Evolutionary conservation across 2,113 vertebrate species (phyloP).

Genomic region (Vulpes vulpes): DNA sequence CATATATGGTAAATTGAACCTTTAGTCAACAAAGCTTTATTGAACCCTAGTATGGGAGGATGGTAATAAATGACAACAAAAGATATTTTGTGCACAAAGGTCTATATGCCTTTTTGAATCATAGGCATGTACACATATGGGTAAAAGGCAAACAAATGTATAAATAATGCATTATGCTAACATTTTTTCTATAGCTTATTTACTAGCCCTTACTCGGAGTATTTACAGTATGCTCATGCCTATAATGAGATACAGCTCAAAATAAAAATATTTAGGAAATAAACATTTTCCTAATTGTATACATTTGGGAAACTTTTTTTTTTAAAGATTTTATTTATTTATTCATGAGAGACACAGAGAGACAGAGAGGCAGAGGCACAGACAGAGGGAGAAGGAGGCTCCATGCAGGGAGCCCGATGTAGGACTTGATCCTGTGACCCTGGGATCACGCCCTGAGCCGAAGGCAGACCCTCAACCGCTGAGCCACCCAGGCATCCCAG

Average conservation of each 20-base stretch:
- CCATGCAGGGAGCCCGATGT: no score
- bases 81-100: not conserved
- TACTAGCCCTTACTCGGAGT: not conserved
- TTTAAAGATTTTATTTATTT: no score
- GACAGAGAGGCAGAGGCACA: no score
- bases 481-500: no score
- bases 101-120: not conserved
- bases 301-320: not conserved
- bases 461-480: no score
- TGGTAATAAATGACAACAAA: not conserved
- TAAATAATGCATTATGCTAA: not conserved
- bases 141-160: conserved; percentile 15
- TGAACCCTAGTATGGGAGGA: not conserved
- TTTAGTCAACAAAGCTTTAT: not conserved
- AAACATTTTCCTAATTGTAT: conserved; percentile 14
- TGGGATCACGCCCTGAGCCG: no score
- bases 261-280: not conserved
- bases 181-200: conserved; percentile 11
- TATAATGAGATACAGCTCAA: not conserved
- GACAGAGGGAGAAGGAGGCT: no score
- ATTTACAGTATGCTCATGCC: not conserved
- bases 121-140: not conserved
- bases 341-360: no score
- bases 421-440: no score
- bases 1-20: not conserved